A percentile compares a stretch with the other conserved stretches of the same genome.
These are phyloP conservation scores for Cylloceria caligata DNA, from an alignment of 2,888 invertebrate genomes.

Conservation along the genomic window DNA sequence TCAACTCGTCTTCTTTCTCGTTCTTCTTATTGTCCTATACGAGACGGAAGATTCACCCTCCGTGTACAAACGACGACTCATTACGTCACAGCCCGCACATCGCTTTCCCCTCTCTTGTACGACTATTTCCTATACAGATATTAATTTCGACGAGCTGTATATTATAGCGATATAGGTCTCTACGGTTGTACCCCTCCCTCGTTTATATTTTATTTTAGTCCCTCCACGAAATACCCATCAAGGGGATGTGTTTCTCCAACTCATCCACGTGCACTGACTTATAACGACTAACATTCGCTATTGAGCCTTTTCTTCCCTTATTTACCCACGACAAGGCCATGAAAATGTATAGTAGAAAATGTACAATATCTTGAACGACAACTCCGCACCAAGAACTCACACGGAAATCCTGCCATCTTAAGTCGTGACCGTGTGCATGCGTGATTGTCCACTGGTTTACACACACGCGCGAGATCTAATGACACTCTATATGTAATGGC, in stretches of 20 bases:
- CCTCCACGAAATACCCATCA: not conserved
- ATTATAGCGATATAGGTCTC: slow-evolving; percentile 36
- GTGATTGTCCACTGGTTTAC: not conserved
- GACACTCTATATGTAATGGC: slow-evolving; percentile 66
- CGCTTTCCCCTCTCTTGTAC: not conserved
- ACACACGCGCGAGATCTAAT: slow-evolving; percentile 54
- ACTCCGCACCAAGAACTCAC: slow-evolving; percentile 18
- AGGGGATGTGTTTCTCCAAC: not conserved
- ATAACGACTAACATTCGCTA: slow-evolving; percentile 1
- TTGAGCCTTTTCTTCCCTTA: slow-evolving; percentile 37
- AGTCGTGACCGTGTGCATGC: not conserved
- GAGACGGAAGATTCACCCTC: slow-evolving; percentile 22
- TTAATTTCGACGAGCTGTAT: slow-evolving; percentile 58
- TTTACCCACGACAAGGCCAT: slow-evolving; percentile 23
- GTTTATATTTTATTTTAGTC: not conserved
- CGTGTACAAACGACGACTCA: slow-evolving; percentile 50
- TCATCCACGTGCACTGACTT: slow-evolving; percentile 28
- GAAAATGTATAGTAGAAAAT: slow-evolving; percentile 56
- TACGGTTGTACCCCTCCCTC: slow-evolving; percentile 1
- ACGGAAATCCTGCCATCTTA: slow-evolving; percentile 61
- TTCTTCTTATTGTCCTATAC: slow-evolving; percentile 8
- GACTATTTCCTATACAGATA: slow-evolving; percentile 56
- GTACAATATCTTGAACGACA: not conserved
- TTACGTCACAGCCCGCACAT: slow-evolving; percentile 52
- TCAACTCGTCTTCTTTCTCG: slow-evolving; percentile 49